Base-by-base conservation (phyloP, 1,140 invertebrate species). In the Drosophila tristis region DNA sequence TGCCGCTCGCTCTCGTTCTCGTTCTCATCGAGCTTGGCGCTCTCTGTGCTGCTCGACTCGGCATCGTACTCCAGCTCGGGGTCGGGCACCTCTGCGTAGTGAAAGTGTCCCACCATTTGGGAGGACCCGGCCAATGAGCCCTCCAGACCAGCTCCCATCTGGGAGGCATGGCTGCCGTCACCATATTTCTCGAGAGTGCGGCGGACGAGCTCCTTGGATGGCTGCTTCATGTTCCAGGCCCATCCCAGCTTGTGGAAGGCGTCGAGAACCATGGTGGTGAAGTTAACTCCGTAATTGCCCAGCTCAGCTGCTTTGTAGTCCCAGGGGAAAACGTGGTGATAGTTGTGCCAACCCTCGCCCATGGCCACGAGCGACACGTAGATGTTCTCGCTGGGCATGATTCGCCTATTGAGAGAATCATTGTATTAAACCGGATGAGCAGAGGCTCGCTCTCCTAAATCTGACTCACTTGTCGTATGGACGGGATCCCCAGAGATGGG, bases 291-390 rank as follows among this genome's bases (percentile, higher is more conserved):
- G 55, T 93, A 93, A 54, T 93, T 92, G 13, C 93, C 93, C 59
- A 94, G 82, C 78, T 97, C 96, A 48, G 94, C 94, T 39, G 95
- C 94, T 53, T 94, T 94, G 90, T 96, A 96, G 53, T 93, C 93
- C 92, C 96, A 97, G 1, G 97, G 97, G 92, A 98, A 98, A 0
- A 95, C 95, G 91, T 98, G 97, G 90, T 98, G 97, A 92, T 97
- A 98, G 92, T 98, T 98, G 92, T 98, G 97, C 95, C 96, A 97
- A 15, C 97, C 97, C 92, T 97, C 96, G 0, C 95, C 95, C 71
- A 94, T 92, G 2, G 94, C 92, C 11, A 95, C 73, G 3, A 95
- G 66, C 0, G 95, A 93, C 0, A 96, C 95, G 4, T 92, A 91
- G 60, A 92, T 90, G 80, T 95, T 96, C 91, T 96, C 95, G 8